Percentiles rank a stretch among this genome's conserved stretches.
Conservation (phyloP, 2,113 vertebrate species). For the Leucoraja erinaceus region DNA sequence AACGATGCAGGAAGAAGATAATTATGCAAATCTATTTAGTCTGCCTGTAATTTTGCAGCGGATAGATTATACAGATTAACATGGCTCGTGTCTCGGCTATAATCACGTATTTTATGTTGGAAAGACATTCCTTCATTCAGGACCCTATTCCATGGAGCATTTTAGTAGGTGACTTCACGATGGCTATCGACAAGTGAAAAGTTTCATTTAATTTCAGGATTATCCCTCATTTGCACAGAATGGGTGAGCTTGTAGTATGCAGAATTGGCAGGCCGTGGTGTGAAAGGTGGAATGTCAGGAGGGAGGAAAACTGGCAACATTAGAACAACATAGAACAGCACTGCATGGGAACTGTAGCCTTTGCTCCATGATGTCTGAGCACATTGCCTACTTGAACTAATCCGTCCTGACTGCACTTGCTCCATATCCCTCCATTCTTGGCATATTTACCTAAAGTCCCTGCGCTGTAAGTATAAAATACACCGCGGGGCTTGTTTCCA, state of each 20-base stretch:
- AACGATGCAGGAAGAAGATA: background rate
- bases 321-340: too few relatives aligned
- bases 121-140: background rate
- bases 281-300: background rate
- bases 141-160: background rate
- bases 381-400: too few relatives aligned
- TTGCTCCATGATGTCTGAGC: too few relatives aligned
- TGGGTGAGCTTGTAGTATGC: background rate
- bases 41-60: background rate
- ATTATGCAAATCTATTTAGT: background rate
- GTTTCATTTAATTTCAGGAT: background rate
- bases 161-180: background rate
- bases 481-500: too few relatives aligned
- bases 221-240: background rate
- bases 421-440: too few relatives aligned
- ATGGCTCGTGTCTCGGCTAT: background rate
- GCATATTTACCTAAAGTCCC: too few relatives aligned
- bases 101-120: background rate
- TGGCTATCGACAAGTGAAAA: background rate
- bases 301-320: background rate
- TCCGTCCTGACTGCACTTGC: too few relatives aligned
- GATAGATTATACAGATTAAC: background rate
- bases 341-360: too few relatives aligned
- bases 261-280: background rate
- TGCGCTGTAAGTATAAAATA: too few relatives aligned